Evolutionary conservation across 2,113 vertebrate species (phyloP).

Genomic region (Brachyistius frenatus): DNA sequence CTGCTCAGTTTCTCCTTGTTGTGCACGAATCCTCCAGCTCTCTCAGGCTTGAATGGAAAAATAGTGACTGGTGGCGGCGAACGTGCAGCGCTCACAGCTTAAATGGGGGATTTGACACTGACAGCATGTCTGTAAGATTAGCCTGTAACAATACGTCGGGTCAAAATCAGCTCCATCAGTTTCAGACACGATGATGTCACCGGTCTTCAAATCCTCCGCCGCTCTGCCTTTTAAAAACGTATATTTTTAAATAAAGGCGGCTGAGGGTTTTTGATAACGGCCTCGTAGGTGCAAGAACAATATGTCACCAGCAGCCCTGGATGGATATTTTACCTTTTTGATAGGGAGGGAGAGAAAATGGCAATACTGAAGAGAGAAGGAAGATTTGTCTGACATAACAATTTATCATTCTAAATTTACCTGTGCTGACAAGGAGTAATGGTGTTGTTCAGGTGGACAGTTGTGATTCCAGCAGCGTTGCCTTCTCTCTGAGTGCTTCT

Average conservation of each 20-base stretch:
- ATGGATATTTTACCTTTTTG: constrained; percentile 64
- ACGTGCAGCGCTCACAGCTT: constrained; percentile 15
- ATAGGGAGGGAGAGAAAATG: constrained; percentile 59
- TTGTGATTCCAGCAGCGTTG: constrained; percentile 58
- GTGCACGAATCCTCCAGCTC: constrained; percentile 12
- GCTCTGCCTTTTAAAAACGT: constrained; percentile 25
- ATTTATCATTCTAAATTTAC: constrained; percentile 78
- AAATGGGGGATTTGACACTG: constrained; percentile 34
- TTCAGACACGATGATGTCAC: constrained; percentile 43
- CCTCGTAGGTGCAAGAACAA: constrained; percentile 47
- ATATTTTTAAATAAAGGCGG: constrained; percentile 56
- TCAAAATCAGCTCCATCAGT: constrained; percentile 59
- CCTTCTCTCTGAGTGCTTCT: constrained; percentile 59
- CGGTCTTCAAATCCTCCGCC: constrained; percentile 32
- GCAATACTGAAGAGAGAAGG: constrained; percentile 38
- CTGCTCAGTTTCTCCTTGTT: constrained; percentile 10
- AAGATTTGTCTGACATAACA: constrained; percentile 70
- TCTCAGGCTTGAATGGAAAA: constrained; percentile 9
- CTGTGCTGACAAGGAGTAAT: constrained; percentile 70
- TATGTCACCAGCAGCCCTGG: constrained; percentile 56
- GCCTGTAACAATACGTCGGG: constrained; percentile 33
- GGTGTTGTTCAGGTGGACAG: constrained; percentile 72
- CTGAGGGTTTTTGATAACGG: constrained; percentile 39
- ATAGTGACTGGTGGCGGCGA: constrained; percentile 10
- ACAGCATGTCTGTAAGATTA: constrained; percentile 45